phyloP scores from a whole-genome alignment of 1,140 invertebrate genomes.

The Drosophila ironensis region DNA sequence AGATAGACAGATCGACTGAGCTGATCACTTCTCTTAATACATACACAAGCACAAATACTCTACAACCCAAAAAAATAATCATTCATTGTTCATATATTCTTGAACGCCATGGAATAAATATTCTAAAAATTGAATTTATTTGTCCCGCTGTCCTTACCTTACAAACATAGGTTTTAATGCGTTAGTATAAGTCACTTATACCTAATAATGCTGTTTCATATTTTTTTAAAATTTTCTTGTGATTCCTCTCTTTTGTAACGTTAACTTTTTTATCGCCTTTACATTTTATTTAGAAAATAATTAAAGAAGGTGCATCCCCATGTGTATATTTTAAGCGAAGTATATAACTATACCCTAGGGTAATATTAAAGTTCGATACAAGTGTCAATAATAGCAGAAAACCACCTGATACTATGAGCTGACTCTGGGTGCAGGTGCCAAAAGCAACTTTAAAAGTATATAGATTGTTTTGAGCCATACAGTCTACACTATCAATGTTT shows the following conservation, averaged over 20 bases:
- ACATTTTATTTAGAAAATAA: conserved; percentile 24
- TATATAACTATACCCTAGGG: conserved; percentile 32
- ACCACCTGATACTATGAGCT: not conserved
- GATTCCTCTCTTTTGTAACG: conserved; percentile 23
- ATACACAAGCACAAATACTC: no score
- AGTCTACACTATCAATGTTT: conserved; percentile 84
- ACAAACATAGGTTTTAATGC: not conserved
- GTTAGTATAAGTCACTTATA: not conserved
- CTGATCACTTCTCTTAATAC: no score
- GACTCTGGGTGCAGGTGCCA: conserved; percentile 11
- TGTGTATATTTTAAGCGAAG: conserved; percentile 33
- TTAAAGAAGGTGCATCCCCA: conserved; percentile 37
- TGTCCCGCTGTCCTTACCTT: not conserved
- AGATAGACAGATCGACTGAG: no score
- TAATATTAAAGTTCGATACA: conserved; percentile 32
- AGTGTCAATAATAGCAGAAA: conserved; percentile 26
- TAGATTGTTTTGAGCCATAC: conserved; percentile 7
- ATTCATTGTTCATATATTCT: no score
- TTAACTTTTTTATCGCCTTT: conserved; percentile 36
- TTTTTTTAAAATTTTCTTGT: conserved; percentile 2
- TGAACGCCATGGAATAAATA: no score
- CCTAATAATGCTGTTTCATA: not conserved
- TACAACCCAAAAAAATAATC: no score
- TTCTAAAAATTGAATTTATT: not conserved
- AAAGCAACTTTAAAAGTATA: not conserved